Evolutionary conservation across 1,140 invertebrate species (phyloP), one percentile per base, ranked within the genome.

Genomic region (Leptinotarsa defecta): DNA sequence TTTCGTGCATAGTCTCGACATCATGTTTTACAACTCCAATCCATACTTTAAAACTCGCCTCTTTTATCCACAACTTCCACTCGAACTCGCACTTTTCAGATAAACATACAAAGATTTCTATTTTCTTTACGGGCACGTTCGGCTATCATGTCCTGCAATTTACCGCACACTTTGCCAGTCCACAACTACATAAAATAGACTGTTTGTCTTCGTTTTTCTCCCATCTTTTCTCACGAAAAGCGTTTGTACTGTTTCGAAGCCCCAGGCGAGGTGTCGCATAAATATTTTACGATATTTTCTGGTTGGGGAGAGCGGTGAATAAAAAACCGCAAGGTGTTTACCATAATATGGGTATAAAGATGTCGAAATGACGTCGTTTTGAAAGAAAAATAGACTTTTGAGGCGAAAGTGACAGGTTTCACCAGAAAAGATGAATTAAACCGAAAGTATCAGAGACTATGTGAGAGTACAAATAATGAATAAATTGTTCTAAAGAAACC

Each of bases 81-180:
- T 11, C 34, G 34, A 43, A 43, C 34, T 43, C 17, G 52, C 17
- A 57, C 52, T 57, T 57, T 19, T 15, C 15, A 4, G 15, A 57
- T 57, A 68, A 68, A 68, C 67, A 43, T 43, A n/a, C 67, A 19
- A 68, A 68, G 67, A 43, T 43, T 68, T 43, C 67, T 43, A 68
- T 68, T 48, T 68, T 68, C 67, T 19, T 43, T 68, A 43, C 24
- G 43, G 43, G n/a, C 67, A 67, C 64, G 64, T 67, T 24, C 64
- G 15, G 19, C 64, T 34, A 67, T 67, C 64, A 68, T 68, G 34
- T 48, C 67, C 67, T 76, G 24, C 74, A 57, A 67, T 71, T 62
- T 76, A 65, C 70, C 61, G 22, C 71, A 48, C 67, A 61, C 63
- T 75, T 71, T 70, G 67, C 72, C 71, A 68, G 67, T 68, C 43